Evolutionary conservation across 1,140 invertebrate species (phyloP).

Genomic region (Paramacrobiotus metropolitanus): DNA sequence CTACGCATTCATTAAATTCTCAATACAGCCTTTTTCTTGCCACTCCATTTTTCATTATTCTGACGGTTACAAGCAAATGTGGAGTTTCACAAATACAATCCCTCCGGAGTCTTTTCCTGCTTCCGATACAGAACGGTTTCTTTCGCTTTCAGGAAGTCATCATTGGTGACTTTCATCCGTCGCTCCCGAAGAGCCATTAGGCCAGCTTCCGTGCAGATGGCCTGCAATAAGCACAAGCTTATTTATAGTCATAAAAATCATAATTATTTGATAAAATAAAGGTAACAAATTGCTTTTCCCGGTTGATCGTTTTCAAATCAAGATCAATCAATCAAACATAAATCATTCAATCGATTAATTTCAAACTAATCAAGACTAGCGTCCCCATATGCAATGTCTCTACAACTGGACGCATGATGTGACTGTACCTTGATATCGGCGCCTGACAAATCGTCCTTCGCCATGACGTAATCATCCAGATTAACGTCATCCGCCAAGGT

Average conservation of each 20-base stretch:
- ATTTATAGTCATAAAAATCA: slow-evolving; percentile 6
- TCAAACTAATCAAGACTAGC: too few species aligned
- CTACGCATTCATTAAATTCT: too few species aligned
- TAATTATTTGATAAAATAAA: neutral
- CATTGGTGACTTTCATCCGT: slow-evolving; percentile 97
- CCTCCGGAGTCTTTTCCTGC: slow-evolving; percentile 96
- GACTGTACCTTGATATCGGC: slow-evolving; percentile 46
- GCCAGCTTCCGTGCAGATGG: slow-evolving; percentile 98
- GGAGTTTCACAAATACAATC: slow-evolving; percentile 80
- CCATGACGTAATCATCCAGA: slow-evolving; percentile 90
- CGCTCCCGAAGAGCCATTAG: slow-evolving; percentile 87
- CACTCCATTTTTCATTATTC: too few species aligned
- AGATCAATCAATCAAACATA: too few species aligned
- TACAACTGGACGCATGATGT: neutral
- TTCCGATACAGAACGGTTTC: slow-evolving; percentile 97
- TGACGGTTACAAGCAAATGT: too few species aligned
- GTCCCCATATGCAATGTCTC: slow-evolving; percentile 9
- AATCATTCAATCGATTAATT: too few species aligned
- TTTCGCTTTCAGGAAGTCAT: slow-evolving; percentile 98
- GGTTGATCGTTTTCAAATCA: too few species aligned
- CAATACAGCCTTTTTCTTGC: too few species aligned
- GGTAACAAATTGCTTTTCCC: slow-evolving; percentile 2
- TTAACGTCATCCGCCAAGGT: slow-evolving; percentile 91
- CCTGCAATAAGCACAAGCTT: slow-evolving; percentile 31
- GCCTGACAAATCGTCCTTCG: slow-evolving; percentile 96